Conservation (phyloP, 2,888 invertebrate species). For the Drosophila borealis region DNA sequence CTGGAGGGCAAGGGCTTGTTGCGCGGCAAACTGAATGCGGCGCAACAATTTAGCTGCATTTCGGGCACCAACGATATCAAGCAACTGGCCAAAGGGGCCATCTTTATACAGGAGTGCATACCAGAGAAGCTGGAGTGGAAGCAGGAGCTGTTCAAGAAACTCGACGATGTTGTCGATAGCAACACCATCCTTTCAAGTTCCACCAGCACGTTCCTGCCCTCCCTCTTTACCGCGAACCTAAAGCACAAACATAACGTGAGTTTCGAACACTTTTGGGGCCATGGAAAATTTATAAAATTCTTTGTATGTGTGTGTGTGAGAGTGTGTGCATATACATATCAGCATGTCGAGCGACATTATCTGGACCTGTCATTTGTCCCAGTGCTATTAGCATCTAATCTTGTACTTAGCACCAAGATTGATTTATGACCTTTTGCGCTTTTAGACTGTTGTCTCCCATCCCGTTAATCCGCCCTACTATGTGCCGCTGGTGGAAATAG, state of each 20-base stretch:
- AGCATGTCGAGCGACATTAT: conserved; percentile 6
- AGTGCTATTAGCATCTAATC: conserved; percentile 4
- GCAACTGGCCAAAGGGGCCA: conserved; percentile 90
- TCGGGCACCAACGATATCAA: conserved; percentile 90
- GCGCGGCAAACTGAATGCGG: conserved; percentile 90
- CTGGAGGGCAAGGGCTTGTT: conserved; percentile 90
- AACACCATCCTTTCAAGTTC: conserved; percentile 95
- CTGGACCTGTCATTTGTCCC: conserved; percentile 7
- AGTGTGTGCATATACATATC: neutral
- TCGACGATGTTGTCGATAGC: conserved; percentile 91
- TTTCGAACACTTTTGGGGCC: conserved; percentile 16
- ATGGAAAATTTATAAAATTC: neutral
- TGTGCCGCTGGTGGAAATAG: conserved; percentile 96
- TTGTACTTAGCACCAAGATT: conserved; percentile 1
- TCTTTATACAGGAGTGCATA: conserved; percentile 96
- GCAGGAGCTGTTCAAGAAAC: conserved; percentile 90
- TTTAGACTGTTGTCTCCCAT: conserved; percentile 89
- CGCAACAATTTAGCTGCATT: conserved; percentile 91
- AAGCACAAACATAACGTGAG: conserved; percentile 88
- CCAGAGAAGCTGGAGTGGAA: conserved; percentile 95
- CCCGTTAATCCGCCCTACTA: conserved; percentile 99
- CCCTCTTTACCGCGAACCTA: conserved; percentile 92
- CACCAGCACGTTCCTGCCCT: conserved; percentile 96
- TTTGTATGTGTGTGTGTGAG: neutral
- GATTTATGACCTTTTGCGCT: conserved; percentile 10